phyloP scores from a whole-genome alignment of 1,140 invertebrate species.

The Papilio polyxenes region DNA sequence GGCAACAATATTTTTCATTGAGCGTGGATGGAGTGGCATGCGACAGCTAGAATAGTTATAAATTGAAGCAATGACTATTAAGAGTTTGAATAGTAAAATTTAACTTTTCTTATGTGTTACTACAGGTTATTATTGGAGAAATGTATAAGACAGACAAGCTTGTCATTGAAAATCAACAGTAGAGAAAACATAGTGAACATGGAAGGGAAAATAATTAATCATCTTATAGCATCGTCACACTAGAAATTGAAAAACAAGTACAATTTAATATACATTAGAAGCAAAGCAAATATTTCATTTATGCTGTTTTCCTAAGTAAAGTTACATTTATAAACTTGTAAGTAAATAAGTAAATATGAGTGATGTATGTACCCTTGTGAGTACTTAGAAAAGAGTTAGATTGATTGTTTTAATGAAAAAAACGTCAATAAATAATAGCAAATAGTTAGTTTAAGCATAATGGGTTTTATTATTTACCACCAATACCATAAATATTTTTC shows the following conservation, averaged over 20 bases:
- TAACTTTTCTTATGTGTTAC: slow-evolving; percentile 46
- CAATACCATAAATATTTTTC: not conserved
- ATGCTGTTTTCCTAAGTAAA: not conserved
- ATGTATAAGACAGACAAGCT: slow-evolving; percentile 82
- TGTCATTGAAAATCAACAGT: slow-evolving; percentile 80
- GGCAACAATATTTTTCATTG: too few species aligned
- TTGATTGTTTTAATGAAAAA: not conserved
- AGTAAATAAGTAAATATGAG: slow-evolving; percentile 7
- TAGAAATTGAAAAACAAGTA: not conserved
- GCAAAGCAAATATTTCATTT: not conserved
- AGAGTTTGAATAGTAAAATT: not conserved
- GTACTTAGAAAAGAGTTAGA: not conserved
- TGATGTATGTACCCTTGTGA: not conserved
- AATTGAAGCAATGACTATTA: not conserved
- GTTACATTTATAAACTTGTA: not conserved
- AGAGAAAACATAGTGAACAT: slow-evolving; percentile 4
- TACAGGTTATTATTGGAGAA: slow-evolving; percentile 81
- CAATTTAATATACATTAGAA: not conserved
- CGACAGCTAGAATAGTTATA: too few species aligned
- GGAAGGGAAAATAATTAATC: not conserved
- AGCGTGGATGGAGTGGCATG: too few species aligned
- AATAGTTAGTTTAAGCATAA: not conserved
- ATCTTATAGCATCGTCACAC: not conserved
- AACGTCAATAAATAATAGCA: not conserved
- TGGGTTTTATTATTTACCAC: not conserved